These are phyloP conservation scores for Varanus komodoensis DNA, from an alignment of 2,113 vertebrate species.

Conservation along the genomic window DNA sequence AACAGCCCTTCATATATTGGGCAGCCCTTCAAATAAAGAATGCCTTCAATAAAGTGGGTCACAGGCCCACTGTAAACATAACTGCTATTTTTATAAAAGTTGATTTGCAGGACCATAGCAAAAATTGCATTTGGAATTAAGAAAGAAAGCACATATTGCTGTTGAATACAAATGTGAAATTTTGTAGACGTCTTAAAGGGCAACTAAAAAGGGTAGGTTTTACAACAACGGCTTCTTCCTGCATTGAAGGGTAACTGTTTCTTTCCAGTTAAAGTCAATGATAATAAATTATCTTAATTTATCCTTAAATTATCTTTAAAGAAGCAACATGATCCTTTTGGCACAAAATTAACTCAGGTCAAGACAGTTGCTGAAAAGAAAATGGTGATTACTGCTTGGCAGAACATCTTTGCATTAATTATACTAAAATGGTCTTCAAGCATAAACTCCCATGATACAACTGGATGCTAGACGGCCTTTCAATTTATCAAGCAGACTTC, in stretches of 20 bases:
- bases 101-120: background rate
- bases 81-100: background rate
- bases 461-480: background rate
- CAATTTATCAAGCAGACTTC: background rate
- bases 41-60: too few species aligned
- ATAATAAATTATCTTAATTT: slow-evolving; percentile 5
- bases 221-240: background rate
- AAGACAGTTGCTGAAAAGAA: slow-evolving; percentile 3
- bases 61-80: too few species aligned
- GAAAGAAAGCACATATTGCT: background rate
- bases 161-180: slow-evolving; percentile 1
- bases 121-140: background rate
- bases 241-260: background rate
- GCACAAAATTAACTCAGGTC: slow-evolving; percentile 2
- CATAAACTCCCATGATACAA: background rate
- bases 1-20: too few species aligned
- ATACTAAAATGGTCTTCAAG: background rate
- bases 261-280: background rate
- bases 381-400: background rate
- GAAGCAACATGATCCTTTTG: background rate
- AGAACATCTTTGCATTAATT: slow-evolving; percentile 12
- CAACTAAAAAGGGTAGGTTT: background rate
- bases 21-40: too few species aligned
- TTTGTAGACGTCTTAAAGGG: background rate
- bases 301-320: background rate